Evolutionary conservation across 2,797 vertebrate genomes (phyloP), one percentile per base, ranked within the genome.

Genomic region (Kryptolebias ocellatus): DNA sequence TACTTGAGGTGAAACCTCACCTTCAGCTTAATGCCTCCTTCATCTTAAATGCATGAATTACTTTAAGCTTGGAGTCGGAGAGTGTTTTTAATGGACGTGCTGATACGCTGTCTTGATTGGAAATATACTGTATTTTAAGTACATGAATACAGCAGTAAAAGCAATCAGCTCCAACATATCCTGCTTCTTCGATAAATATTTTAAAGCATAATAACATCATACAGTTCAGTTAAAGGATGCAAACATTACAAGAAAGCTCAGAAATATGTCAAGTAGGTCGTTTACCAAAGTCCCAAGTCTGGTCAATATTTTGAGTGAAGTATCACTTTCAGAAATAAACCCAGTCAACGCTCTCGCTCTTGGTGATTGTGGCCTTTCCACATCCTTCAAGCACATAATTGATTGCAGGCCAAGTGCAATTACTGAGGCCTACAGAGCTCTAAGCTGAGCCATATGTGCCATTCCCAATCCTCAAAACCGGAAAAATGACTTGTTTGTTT

Each of bases 381-480:
- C 67, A 70, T 78, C 74, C 54, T 70, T 34, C 42, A 59, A 70
- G 64, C 78, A 82, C 77, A 79, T 93, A 92, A 94, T 90, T 90
- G 90, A 92, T 90, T 80, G 81, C 92, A 93, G 94, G 79, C 84
- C 57, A 59, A 76, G 84, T 60, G 74, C 75, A 92, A 90, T 92
- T 92, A 90, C 79, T 73, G 60, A 73, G 72, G 54, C 60, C 78
- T 81, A 28, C 17, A 67, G 58, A 53, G 67, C 65, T 72, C 79
- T 63, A 83, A 85, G 64, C 78, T 70, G 64, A 86, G 77, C 91
- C 91, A 91, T 80, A 83, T 91, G 88, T 85, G 78, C 53, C 64
- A 50, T 66, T 68, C 83, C 85, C 80, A 47, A 69, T 71, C 58
- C 39, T 53, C 34, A 49, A 72, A 69, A 52, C 17, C 57, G 53